Percentiles rank a stretch among this genome's conserved stretches.
These are phyloP conservation scores for Falco naumanni DNA, from an alignment of 2,797 vertebrate genomes.

Conservation along the genomic window DNA sequence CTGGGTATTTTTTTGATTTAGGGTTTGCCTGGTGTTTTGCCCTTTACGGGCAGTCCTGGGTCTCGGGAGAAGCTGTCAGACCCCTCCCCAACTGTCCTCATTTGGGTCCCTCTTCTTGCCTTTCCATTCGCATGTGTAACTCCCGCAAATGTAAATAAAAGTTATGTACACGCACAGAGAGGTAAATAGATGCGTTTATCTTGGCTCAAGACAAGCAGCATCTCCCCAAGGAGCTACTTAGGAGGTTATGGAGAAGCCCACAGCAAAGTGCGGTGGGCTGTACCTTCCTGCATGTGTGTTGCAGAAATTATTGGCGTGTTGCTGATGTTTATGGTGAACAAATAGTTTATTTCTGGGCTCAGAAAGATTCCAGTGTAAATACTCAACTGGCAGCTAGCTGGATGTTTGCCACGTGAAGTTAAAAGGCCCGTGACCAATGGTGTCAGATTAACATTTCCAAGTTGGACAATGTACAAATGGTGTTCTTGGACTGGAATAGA, in stretches of 20 bases:
- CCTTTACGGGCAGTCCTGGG: background rate
- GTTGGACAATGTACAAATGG: constrained; percentile 65
- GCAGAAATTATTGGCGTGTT: constrained; percentile 23
- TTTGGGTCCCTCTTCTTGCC: background rate
- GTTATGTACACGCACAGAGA: background rate
- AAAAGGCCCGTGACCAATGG: constrained; percentile 64
- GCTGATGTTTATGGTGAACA: constrained; percentile 35
- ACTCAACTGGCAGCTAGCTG: constrained; percentile 71
- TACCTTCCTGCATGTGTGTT: constrained; percentile 7
- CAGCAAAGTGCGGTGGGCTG: background rate
- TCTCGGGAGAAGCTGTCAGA: background rate
- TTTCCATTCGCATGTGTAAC: background rate
- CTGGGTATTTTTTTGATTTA: background rate
- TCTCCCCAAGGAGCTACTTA: constrained; percentile 44
- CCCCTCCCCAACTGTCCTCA: background rate
- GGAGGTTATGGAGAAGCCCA: constrained; percentile 36
- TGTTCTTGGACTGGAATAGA: constrained; percentile 66
- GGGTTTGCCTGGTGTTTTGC: background rate
- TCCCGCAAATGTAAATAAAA: constrained; percentile 10
- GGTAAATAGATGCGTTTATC: constrained; percentile 28
- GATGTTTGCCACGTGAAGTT: constrained; percentile 58
- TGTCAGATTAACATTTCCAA: constrained; percentile 72
- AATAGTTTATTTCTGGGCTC: constrained; percentile 70
- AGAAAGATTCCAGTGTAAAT: constrained; percentile 72
- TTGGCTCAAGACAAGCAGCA: constrained; percentile 35